A percentile compares a stretch with the other conserved stretches of the same genome.
Evolutionary conservation across 1,140 invertebrate genomes (phyloP).

Genomic region (Leptinotarsa texana): DNA sequence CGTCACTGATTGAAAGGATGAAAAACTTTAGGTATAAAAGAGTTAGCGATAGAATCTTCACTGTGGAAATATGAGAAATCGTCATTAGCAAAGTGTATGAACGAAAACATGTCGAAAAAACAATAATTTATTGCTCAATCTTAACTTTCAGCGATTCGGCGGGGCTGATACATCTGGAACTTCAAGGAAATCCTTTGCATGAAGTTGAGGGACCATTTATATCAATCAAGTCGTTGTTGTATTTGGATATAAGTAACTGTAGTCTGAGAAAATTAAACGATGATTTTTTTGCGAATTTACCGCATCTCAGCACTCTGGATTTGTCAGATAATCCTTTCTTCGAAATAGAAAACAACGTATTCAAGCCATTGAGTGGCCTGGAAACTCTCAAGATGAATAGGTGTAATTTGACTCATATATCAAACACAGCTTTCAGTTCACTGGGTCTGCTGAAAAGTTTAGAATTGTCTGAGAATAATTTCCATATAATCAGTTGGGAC

Average conservation of each 20-base stretch:
- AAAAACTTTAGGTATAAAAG: background rate
- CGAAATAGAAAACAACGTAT: conserved; percentile 61
- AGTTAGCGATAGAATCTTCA: background rate
- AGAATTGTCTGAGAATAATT: conserved; percentile 66
- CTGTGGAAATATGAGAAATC: background rate
- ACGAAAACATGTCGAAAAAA: background rate
- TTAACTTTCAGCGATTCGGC: conserved; percentile 64
- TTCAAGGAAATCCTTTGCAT: conserved; percentile 69
- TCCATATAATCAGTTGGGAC: conserved; percentile 64
- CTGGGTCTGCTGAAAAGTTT: conserved; percentile 66
- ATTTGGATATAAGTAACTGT: conserved; percentile 70
- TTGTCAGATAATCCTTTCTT: conserved; percentile 70
- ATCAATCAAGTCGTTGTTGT: conserved; percentile 66
- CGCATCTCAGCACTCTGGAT: conserved; percentile 67
- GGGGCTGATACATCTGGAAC: conserved; percentile 69
- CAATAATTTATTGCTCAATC: conserved; percentile 6
- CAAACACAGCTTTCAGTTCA: conserved; percentile 61
- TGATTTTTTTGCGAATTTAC: conserved; percentile 70
- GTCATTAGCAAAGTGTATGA: background rate
- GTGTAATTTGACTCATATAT: conserved; percentile 66
- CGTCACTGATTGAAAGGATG: background rate
- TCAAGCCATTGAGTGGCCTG: conserved; percentile 66
- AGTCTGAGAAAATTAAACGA: conserved; percentile 63
- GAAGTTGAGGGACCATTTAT: conserved; percentile 68
- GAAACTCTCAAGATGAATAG: conserved; percentile 68